Conservation (phyloP, 2,797 vertebrate species). For the Pangasius larnaudii region DNA sequence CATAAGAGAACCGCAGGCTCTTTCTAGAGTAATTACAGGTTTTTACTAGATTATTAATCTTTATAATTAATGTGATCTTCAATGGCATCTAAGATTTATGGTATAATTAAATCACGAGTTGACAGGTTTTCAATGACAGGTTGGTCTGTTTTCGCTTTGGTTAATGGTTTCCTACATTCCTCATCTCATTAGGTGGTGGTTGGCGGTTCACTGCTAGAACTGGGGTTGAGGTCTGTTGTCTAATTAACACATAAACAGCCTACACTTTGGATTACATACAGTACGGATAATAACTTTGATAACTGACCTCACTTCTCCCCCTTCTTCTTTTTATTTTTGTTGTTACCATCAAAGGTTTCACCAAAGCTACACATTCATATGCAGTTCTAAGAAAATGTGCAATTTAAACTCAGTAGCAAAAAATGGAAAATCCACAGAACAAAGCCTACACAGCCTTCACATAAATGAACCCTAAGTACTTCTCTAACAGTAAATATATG, state of each 20-base stretch:
- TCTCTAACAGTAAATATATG: conserved; percentile 14
- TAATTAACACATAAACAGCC: neutral
- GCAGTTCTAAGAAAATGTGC: neutral
- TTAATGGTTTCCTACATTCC: neutral
- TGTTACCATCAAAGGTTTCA: neutral
- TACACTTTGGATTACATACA: neutral
- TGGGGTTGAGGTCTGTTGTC: neutral
- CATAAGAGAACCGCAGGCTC: neutral
- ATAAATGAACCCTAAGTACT: neutral
- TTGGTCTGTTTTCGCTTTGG: neutral
- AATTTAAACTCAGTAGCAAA: neutral
- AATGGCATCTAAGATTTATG: neutral
- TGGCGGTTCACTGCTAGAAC: too few relatives aligned
- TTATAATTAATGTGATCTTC: neutral
- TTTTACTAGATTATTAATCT: neutral
- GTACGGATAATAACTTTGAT: neutral
- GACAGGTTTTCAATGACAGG: neutral
- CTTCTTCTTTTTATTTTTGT: neutral
- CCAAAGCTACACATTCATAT: neutral
- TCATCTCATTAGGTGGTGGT: neutral
- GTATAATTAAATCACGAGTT: neutral
- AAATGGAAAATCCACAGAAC: neutral
- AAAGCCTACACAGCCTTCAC: neutral
- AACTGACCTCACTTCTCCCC: neutral
- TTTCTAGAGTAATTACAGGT: neutral